These are phyloP conservation scores for Melinaea menophilus DNA, from an alignment of 2,888 invertebrate genomes.

Conservation along the genomic window DNA sequence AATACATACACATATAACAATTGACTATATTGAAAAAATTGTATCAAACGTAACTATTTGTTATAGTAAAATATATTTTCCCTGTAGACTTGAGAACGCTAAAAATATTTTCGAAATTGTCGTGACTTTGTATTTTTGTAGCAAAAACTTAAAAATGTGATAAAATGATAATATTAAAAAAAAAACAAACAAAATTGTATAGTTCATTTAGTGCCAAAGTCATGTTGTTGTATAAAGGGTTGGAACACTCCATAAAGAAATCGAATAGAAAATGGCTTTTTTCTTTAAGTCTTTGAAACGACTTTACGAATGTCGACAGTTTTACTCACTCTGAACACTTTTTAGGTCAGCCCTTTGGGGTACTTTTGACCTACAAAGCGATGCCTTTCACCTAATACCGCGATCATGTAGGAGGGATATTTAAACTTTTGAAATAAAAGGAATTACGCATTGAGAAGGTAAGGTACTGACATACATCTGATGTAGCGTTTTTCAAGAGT, in stretches of 20 bases:
- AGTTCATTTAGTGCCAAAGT: constrained; percentile 4
- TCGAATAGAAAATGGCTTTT: constrained; percentile 18
- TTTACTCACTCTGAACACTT: constrained; percentile 26
- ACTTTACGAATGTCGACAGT: constrained; percentile 24
- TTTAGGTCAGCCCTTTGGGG: constrained; percentile 33
- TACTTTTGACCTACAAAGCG: constrained; percentile 34
- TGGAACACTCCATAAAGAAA: constrained; percentile 14
- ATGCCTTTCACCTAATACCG: constrained; percentile 31
- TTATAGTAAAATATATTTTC: too few relatives aligned
- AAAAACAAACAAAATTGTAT: background rate
- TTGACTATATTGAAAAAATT: too few relatives aligned
- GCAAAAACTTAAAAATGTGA: background rate
- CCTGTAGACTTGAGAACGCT: too few relatives aligned
- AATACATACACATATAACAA: background rate
- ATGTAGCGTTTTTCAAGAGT: background rate
- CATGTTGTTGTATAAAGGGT: constrained; percentile 4
- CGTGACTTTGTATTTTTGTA: too few relatives aligned
- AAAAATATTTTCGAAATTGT: too few relatives aligned
- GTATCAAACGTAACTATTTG: too few relatives aligned
- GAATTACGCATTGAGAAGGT: constrained; percentile 7
- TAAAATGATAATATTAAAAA: background rate
- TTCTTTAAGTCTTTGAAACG: constrained; percentile 24
- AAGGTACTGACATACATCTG: background rate
- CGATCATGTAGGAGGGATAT: constrained; percentile 14
- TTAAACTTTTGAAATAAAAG: constrained; percentile 13